Conservation (phyloP, 2,113 vertebrate genomes). For the Nothocercus nigrocapillus region DNA sequence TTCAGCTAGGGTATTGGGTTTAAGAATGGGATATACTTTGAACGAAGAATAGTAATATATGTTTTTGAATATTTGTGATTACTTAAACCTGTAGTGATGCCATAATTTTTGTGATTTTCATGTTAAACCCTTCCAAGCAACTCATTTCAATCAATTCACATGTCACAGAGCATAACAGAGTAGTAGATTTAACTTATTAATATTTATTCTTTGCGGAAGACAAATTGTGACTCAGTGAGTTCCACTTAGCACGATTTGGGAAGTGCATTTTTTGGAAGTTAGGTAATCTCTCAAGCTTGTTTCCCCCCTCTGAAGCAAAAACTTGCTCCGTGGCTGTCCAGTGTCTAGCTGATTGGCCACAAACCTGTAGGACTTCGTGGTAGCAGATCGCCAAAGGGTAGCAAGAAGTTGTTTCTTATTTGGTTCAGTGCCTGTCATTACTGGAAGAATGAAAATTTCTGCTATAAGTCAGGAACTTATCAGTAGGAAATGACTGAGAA, state of each 20-base stretch:
- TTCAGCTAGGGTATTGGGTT: neutral
- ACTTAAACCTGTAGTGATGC: neutral
- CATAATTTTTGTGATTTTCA: neutral
- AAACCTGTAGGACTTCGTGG: neutral
- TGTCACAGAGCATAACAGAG: neutral
- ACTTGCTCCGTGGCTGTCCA: neutral
- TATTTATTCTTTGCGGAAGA: neutral
- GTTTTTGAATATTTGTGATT: neutral
- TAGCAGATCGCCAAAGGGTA: neutral
- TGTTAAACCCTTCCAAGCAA: neutral
- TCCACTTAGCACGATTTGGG: neutral
- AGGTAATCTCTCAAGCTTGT: neutral
- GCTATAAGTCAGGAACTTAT: neutral
- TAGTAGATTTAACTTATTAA: accelerated
- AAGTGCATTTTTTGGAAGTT: neutral
- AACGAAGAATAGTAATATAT: neutral
- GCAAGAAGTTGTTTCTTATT: neutral
- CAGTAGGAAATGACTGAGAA: neutral
- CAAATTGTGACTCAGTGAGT: neutral
- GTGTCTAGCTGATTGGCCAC: neutral
- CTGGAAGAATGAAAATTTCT: neutral
- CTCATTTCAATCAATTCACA: neutral
- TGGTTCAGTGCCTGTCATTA: neutral
- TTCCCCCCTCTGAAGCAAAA: neutral
- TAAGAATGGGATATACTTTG: neutral